These are phyloP conservation scores for Saiga tatarica DNA, from an alignment of 2,113 vertebrate genomes.

Conservation along the genomic window DNA sequence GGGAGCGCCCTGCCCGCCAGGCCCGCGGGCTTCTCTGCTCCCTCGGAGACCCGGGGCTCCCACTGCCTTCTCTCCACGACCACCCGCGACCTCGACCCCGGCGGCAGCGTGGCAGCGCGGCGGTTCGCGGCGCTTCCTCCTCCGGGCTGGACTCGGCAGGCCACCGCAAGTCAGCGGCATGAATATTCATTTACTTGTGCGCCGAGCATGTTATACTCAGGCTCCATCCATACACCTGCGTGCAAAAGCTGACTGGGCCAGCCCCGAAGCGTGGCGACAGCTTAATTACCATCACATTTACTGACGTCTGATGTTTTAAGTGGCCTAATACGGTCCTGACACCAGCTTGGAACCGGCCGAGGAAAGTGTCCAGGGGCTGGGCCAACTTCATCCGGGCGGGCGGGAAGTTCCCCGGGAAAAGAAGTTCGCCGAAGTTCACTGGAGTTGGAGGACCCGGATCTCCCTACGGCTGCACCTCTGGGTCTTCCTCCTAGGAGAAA, in stretches of 20 bases:
- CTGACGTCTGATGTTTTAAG: not conserved
- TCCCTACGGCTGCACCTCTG: not conserved
- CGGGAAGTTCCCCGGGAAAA: not conserved
- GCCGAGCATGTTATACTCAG: not conserved
- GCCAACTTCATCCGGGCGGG: not conserved
- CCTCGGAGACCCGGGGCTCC: not conserved
- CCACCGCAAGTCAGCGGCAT: not conserved
- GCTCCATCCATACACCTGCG: slow-evolving; percentile 2
- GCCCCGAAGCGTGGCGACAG: not conserved
- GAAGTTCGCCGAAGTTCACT: not conserved
- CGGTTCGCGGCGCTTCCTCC: fast-evolving
- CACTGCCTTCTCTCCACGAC: not conserved
- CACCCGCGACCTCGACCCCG: not conserved
- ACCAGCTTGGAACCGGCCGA: not conserved
- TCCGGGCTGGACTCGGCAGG: not conserved
- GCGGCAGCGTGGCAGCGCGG: not conserved
- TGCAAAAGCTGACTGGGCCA: not conserved
- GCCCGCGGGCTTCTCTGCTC: not conserved
- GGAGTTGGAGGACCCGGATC: not conserved
- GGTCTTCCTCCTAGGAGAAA: not conserved
- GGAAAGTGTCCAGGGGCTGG: not conserved
- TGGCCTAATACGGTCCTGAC: not conserved
- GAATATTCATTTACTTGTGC: slow-evolving; percentile 7
- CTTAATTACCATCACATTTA: slow-evolving; percentile 21
- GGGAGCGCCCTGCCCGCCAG: not conserved